These are phyloP conservation scores for Chascanopsetta lugubris DNA, from an alignment of 2,113 vertebrate genomes.

Conservation along the genomic window DNA sequence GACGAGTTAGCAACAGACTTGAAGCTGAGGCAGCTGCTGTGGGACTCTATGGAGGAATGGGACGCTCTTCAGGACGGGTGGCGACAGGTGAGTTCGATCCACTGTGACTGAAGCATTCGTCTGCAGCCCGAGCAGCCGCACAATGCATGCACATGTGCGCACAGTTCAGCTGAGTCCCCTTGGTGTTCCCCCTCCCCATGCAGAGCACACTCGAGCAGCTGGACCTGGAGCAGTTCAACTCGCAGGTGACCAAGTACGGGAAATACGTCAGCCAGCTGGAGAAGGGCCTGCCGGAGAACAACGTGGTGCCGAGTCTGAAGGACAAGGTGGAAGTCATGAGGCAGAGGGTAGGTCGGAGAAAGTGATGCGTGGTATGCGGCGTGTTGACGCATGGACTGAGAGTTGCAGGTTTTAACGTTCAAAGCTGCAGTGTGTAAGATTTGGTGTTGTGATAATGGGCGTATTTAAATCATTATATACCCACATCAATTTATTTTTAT, in stretches of 20 bases:
- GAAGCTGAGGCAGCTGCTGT: slow-evolving; percentile 85
- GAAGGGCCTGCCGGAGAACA: slow-evolving; percentile 85
- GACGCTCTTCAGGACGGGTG: slow-evolving; percentile 79
- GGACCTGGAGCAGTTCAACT: slow-evolving; percentile 82
- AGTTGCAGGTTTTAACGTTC: too few species aligned
- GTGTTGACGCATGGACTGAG: background rate
- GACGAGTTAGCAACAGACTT: slow-evolving; percentile 82
- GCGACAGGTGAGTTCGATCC: slow-evolving; percentile 74
- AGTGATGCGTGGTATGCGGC: background rate
- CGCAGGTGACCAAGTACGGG: slow-evolving; percentile 82
- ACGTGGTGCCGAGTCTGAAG: slow-evolving; percentile 81
- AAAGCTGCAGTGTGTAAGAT: too few species aligned
- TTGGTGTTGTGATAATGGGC: too few species aligned
- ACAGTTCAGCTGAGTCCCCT: background rate
- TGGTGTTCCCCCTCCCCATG: background rate
- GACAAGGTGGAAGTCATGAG: slow-evolving; percentile 82
- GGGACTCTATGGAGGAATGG: slow-evolving; percentile 86
- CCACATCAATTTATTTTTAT: too few species aligned
- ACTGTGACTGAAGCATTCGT: background rate
- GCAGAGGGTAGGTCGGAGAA: slow-evolving; percentile 80
- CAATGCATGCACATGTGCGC: background rate
- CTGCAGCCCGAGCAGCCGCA: background rate
- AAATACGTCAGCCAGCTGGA: slow-evolving; percentile 85
- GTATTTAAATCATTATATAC: too few species aligned
- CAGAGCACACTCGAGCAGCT: slow-evolving; percentile 82